Evolutionary conservation across 2,888 invertebrate species (phyloP).

Genomic region (Pseudococcus jackbeardsleyi): DNA sequence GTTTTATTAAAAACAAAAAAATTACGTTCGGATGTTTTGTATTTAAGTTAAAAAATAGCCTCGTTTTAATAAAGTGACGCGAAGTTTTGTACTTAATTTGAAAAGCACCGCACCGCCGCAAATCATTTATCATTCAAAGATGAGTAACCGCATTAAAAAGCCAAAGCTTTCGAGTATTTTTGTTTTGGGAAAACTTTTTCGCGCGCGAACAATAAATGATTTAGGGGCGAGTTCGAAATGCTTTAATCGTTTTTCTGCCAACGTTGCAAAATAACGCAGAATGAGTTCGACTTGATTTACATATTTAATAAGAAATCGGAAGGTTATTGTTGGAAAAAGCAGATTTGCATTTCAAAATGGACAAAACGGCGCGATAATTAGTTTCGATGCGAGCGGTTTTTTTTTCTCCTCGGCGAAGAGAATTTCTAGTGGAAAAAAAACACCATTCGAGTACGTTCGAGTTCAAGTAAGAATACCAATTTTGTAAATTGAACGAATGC

Average conservation of each 20-base stretch:
- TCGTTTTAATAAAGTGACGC: constrained; percentile 25
- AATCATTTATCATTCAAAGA: constrained; percentile 50
- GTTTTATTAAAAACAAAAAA: constrained; percentile 46
- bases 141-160: constrained; percentile 39
- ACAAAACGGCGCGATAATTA: constrained; percentile 51
- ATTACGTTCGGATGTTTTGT: constrained; percentile 21
- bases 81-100: constrained; percentile 28
- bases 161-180: constrained; percentile 42
- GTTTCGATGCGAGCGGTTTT: constrained; percentile 4
- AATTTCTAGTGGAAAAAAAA: neutral
- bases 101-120: constrained; percentile 16
- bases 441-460: neutral
- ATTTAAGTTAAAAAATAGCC: constrained; percentile 12
- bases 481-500: neutral
- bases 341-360: constrained; percentile 42
- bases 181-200: constrained; percentile 30
- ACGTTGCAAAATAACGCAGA: constrained; percentile 19
- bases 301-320: constrained; percentile 54
- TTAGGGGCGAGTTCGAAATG: constrained; percentile 25
- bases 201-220: constrained; percentile 27
- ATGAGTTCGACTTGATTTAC: constrained; percentile 36
- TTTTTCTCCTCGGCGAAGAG: neutral
- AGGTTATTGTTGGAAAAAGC: constrained; percentile 27
- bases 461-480: neutral
- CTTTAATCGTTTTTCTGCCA: constrained; percentile 44